Evolutionary conservation across 2,113 vertebrate genomes (phyloP).

Genomic region (Prietella phreatophila): DNA sequence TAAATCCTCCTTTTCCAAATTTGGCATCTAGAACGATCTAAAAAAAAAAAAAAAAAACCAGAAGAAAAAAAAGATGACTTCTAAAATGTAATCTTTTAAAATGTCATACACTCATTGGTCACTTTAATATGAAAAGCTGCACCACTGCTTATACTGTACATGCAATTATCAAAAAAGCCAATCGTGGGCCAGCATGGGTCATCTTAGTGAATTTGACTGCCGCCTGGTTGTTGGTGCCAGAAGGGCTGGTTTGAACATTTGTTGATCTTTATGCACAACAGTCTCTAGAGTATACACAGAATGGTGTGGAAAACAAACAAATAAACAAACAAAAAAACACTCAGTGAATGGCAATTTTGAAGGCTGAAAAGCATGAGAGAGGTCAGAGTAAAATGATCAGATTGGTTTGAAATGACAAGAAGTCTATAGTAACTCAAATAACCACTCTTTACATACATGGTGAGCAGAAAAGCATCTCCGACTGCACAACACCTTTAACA

Average conservation of each 20-base stretch:
- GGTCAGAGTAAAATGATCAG: neutral
- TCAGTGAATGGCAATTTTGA: neutral
- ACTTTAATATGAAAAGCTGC: neutral
- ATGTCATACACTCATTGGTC: neutral
- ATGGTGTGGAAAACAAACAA: neutral
- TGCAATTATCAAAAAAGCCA: neutral
- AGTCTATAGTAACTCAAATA: neutral
- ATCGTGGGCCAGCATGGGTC: neutral
- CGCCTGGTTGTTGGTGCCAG: neutral
- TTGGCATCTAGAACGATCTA: slow-evolving; percentile 71
- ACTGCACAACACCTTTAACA: neutral
- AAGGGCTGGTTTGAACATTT: neutral
- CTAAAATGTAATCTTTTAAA: neutral
- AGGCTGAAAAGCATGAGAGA: neutral
- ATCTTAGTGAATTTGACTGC: neutral
- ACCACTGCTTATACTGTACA: neutral
- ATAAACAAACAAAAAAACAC: neutral
- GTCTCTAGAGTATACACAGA: neutral
- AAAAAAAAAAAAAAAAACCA: neutral
- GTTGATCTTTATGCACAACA: neutral
- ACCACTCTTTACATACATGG: neutral
- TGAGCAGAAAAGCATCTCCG: neutral
- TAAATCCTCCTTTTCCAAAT: slow-evolving; percentile 55
- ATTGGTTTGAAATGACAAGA: neutral
- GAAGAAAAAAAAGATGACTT: neutral